phyloP scores from a whole-genome alignment of 2,888 invertebrate genomes.

The Cacoxenus indagator region DNA sequence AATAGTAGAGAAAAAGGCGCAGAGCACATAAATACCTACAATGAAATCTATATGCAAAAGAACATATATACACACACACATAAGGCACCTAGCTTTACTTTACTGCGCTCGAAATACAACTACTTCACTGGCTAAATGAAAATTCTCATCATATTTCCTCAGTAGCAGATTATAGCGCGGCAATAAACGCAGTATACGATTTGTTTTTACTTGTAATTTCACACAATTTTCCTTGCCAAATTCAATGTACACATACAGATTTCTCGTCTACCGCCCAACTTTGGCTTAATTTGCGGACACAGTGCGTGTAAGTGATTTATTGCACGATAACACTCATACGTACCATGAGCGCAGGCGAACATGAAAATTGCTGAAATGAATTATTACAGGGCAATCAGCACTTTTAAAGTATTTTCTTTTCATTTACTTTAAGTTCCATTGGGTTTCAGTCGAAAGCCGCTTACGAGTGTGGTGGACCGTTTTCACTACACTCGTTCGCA shows the following conservation, averaged over 20 bases:
- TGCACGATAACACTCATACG: constrained; percentile 24
- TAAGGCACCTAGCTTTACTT: constrained; percentile 41
- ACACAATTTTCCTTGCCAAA: not conserved
- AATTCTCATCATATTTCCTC: constrained; percentile 30
- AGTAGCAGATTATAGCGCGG: too few species aligned
- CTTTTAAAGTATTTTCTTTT: constrained; percentile 2
- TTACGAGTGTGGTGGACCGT: not conserved
- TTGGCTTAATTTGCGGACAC: constrained; percentile 12
- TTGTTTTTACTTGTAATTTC: not conserved
- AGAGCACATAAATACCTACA: constrained; percentile 35
- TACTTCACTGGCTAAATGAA: constrained; percentile 15
- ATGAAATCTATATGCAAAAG: constrained; percentile 47
- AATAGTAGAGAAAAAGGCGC: not conserved
- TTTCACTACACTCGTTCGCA: not conserved
- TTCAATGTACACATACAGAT: not conserved
- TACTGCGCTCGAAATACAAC: constrained; percentile 27
- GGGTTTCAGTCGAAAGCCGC: not conserved
- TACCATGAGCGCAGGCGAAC: not conserved
- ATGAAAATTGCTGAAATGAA: constrained; percentile 6
- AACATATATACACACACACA: constrained; percentile 34
- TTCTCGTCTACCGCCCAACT: not conserved
- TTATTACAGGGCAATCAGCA: constrained; percentile 17
- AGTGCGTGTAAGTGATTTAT: constrained; percentile 41
- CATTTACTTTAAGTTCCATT: not conserved
- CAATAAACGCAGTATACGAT: too few species aligned